These are phyloP conservation scores for Lasiommata megera DNA, from an alignment of 2,888 invertebrate species.

Conservation along the genomic window DNA sequence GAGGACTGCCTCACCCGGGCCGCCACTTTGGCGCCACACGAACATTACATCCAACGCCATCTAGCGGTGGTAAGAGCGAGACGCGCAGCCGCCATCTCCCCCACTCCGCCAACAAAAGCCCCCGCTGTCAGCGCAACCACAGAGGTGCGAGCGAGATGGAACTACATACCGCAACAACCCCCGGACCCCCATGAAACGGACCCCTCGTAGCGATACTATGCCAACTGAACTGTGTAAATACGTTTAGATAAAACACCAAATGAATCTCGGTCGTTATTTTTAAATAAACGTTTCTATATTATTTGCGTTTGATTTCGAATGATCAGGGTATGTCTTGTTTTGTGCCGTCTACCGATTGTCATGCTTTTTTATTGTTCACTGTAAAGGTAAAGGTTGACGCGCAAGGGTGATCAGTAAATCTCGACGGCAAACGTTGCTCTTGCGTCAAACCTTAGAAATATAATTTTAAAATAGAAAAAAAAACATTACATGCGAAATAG, in stretches of 20 bases:
- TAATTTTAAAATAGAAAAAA: conserved; percentile 15
- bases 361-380: conserved; percentile 21
- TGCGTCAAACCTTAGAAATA: background rate
- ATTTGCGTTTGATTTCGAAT: conserved; percentile 27
- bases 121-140: conserved; percentile 32
- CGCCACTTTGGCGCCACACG: conserved; percentile 90
- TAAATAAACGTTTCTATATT: conserved; percentile 28
- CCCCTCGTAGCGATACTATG: conserved; percentile 53
- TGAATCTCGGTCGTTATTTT: conserved; percentile 17
- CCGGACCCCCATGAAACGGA: conserved; percentile 71
- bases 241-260: conserved; percentile 18
- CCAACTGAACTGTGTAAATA: conserved; percentile 19
- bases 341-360: conserved; percentile 14
- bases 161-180: conserved; percentile 76
- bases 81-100: conserved; percentile 68
- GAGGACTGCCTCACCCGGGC: conserved; percentile 92
- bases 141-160: conserved; percentile 73
- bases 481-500: conserved; percentile 8
- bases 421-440: background rate
- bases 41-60: conserved; percentile 95
- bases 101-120: conserved; percentile 31
- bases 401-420: background rate
- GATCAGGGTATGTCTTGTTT: conserved; percentile 44
- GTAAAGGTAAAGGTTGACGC: background rate
- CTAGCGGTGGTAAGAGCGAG: conserved; percentile 92